Evolutionary conservation across 2,113 vertebrate species (phyloP).

Genomic region (Romanogobio albipinnatus): DNA sequence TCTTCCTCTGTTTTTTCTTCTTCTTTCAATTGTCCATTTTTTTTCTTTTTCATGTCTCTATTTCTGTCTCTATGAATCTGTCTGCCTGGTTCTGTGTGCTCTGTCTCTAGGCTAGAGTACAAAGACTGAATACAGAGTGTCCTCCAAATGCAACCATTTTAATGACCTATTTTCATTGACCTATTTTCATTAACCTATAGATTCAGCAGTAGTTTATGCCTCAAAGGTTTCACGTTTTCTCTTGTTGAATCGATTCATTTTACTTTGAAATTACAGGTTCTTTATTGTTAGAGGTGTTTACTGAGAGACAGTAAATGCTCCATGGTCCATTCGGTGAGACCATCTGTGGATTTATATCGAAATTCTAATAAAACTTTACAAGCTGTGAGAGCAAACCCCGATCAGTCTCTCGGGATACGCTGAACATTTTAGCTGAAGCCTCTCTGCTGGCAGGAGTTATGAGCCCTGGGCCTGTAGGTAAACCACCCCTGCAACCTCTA

Average conservation of each 20-base stretch:
- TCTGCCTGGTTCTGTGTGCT: background rate
- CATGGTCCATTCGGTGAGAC: background rate
- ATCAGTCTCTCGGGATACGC: slow-evolving; percentile 27
- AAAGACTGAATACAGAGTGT: background rate
- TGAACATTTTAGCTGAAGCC: slow-evolving; percentile 21
- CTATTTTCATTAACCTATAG: background rate
- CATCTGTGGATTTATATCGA: slow-evolving; percentile 34
- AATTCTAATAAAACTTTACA: slow-evolving; percentile 42
- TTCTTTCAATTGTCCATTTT: background rate
- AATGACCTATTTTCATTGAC: background rate
- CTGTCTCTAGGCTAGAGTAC: background rate
- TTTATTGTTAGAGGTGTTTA: slow-evolving; percentile 26
- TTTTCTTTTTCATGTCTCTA: slow-evolving; percentile 6
- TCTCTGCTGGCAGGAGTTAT: slow-evolving; percentile 17
- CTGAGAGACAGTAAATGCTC: slow-evolving; percentile 25
- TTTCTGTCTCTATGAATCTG: slow-evolving; percentile 1
- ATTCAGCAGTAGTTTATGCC: background rate
- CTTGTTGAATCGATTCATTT: slow-evolving; percentile 6
- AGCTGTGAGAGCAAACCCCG: slow-evolving; percentile 24
- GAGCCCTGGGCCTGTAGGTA: slow-evolving; percentile 21
- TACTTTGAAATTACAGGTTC: slow-evolving; percentile 2
- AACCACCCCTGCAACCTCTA: slow-evolving; percentile 14
- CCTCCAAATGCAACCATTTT: slow-evolving; percentile 4
- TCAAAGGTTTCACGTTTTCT: background rate
- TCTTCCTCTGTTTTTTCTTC: background rate